Base-by-base conservation (phyloP, 2,797 vertebrate genomes). In the Phalanger gymnotis region DNA sequence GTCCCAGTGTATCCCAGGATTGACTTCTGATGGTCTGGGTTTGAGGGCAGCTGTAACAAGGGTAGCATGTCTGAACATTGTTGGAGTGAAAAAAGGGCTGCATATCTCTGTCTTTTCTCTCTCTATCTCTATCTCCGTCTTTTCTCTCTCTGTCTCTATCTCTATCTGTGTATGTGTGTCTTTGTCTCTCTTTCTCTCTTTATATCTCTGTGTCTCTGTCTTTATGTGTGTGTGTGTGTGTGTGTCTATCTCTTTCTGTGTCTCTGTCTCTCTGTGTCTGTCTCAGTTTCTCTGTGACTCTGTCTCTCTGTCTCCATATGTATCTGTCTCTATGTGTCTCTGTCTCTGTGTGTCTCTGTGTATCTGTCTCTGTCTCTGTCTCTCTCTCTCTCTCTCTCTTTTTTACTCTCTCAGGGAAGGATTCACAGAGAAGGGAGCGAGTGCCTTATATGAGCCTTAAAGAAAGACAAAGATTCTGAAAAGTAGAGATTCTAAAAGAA, bases 241-340 rank as follows among this genome's bases (percentile, higher is more conserved):
- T 56, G 6, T 10, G 2, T 58, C 27, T 28, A 31, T 58, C 5
- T 58, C 28, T 58, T 7, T 61, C 22, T 61, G 2, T 61, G 4
- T 73, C 31, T 34, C 0, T 40, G 4, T 73, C 0, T n/a, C 4
- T 66, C 31, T 34, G 1, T 66, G 12, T 61, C 11, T 34, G 2
- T 66, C 58, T 34, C 58, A 34, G 2, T 61, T 4, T 73, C 34
- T 73, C 5, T 40, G 3, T 73, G 1, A 7, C 61, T 73, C 1
- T 40, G 1, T n/a, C 4, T 73, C 16, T n/a, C 16, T 73, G 0
- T n/a, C 0, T 66, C 0, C n/a, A 3, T 61, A 3, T 61, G 2
- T 61, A 11, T 66, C 11, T 34, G 31, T 34, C 31, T 66, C 11
- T 34, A 0, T 58, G 11, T 58, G 9, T 61, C 57, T 61, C 2